Conservation (phyloP, 2,113 vertebrate species). For the Nestor notabilis region DNA sequence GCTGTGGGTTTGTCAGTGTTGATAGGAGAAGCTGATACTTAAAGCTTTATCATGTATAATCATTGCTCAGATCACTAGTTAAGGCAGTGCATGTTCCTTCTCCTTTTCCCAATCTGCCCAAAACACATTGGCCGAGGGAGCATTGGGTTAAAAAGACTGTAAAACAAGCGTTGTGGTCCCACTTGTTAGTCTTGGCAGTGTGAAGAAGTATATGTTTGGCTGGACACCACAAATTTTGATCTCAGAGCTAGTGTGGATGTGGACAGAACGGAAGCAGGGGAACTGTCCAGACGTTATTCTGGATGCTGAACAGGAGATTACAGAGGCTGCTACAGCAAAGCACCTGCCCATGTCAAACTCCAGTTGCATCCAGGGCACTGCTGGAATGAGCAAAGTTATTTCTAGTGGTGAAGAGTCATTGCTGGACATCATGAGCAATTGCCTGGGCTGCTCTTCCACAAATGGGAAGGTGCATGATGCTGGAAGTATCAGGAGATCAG, state of each 20-base stretch:
- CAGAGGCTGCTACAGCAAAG: not conserved
- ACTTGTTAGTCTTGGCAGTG: not conserved
- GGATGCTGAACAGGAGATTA: not conserved
- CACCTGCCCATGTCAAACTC: constrained; percentile 8
- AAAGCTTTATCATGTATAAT: not conserved
- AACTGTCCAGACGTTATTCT: not conserved
- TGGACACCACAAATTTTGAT: not conserved
- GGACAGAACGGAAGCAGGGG: not conserved
- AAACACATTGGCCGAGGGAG: not conserved
- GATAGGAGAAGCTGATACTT: not conserved
- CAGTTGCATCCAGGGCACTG: not conserved
- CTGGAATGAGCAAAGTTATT: not conserved
- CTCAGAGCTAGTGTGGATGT: not conserved
- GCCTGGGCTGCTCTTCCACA: rapidly evolving
- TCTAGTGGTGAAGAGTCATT: not conserved
- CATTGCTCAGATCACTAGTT: not conserved
- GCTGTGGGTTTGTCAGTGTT: not conserved
- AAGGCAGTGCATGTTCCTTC: not conserved
- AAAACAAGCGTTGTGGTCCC: rapidly evolving
- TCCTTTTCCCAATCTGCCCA: not conserved
- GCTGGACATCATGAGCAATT: rapidly evolving
- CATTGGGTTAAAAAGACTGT: not conserved
- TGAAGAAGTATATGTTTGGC: not conserved
- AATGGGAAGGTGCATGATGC: not conserved
- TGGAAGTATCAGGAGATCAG: not conserved